phyloP scores from a whole-genome alignment of 2,113 vertebrate genomes.

The Mus musculus region GRCm39 chr14:106841001-106841500 shows the following conservation, averaged over 20 bases:
- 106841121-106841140: background rate
- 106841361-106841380: background rate
- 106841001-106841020: background rate
- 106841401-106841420: background rate
- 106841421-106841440: background rate
- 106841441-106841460: background rate
- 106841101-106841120: background rate
- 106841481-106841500: background rate
- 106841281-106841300: background rate
- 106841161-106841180: background rate
- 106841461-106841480: background rate
- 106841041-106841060: background rate
- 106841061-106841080: background rate
- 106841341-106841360: background rate
- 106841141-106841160: background rate
- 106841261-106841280: background rate
- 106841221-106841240: background rate
- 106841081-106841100: background rate
- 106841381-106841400: background rate
- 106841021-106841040: background rate
- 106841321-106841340: background rate
- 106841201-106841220: background rate
- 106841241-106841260: background rate
- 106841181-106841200: background rate
- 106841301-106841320: background rate